These are phyloP conservation scores for Onychomys arenicola DNA, from an alignment of 2,797 vertebrate genomes.

Conservation along the genomic window DNA sequence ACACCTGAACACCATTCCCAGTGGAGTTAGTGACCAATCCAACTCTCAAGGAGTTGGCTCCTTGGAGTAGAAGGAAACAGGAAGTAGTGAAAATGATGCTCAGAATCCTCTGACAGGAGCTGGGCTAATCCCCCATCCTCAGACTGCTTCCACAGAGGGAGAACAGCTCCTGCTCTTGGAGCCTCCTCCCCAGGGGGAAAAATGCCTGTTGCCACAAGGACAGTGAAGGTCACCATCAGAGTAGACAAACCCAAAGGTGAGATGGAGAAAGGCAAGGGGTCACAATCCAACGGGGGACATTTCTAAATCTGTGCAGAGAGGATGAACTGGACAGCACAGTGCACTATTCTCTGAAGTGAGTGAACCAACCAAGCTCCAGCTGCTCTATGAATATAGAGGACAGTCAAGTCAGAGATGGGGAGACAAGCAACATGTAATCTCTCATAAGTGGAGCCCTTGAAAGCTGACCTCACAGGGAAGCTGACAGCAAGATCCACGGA, in stretches of 20 bases:
- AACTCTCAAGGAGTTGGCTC: neutral
- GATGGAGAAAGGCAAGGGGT: neutral
- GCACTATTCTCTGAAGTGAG: neutral
- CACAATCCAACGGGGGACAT: neutral
- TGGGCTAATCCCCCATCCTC: neutral
- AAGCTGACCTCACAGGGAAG: neutral
- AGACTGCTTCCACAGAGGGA: neutral
- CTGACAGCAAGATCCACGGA: neutral
- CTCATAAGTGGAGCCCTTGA: neutral
- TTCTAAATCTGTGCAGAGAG: neutral
- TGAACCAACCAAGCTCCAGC: neutral
- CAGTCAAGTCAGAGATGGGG: neutral
- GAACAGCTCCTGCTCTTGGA: neutral
- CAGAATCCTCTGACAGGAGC: neutral
- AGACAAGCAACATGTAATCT: neutral
- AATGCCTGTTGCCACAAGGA: neutral
- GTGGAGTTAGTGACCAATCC: neutral
- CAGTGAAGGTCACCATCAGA: neutral
- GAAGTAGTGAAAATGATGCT: neutral
- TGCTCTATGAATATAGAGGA: neutral
- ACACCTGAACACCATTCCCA: neutral
- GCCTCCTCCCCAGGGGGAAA: neutral
- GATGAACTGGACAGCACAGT: neutral
- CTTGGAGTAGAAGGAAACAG: neutral
- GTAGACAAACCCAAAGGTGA: neutral